Conservation (phyloP, 1,140 invertebrate species). For the Drosophila cardini region DNA sequence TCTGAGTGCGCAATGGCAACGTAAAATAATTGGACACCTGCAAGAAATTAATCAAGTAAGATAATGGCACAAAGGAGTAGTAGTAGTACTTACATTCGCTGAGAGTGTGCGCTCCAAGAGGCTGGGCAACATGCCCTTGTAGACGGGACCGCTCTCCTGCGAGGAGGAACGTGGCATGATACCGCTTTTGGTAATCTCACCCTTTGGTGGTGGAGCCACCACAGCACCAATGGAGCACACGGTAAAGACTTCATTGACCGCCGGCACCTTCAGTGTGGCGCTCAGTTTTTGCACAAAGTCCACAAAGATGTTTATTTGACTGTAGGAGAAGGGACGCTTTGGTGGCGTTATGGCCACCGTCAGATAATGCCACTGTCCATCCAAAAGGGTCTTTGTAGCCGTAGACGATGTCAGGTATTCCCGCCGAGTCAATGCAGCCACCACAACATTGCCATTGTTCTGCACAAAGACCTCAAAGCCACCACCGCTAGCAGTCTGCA, state of each 20-base stretch:
- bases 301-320: slow-evolving; percentile 87
- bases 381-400: slow-evolving; percentile 85
- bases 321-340: slow-evolving; percentile 87
- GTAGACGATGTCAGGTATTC: slow-evolving; percentile 87
- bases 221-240: slow-evolving; percentile 86
- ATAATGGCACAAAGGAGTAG: not conserved
- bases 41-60: not conserved
- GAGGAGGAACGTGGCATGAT: slow-evolving; percentile 65
- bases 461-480: slow-evolving; percentile 88
- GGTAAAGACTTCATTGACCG: slow-evolving; percentile 86
- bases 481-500: slow-evolving; percentile 86
- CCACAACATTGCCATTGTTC: slow-evolving; percentile 86
- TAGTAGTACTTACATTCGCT: slow-evolving; percentile 68
- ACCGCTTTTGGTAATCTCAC: slow-evolving; percentile 42
- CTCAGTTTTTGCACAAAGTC: slow-evolving; percentile 87
- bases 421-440: slow-evolving; percentile 87
- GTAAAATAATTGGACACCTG: slow-evolving; percentile 85
- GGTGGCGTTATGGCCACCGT: slow-evolving; percentile 87
- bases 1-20: slow-evolving; percentile 80
- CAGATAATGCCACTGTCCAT: slow-evolving; percentile 88
- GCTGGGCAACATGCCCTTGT: slow-evolving; percentile 81
- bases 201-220: slow-evolving; percentile 54
- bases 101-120: slow-evolving; percentile 81
- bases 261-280: slow-evolving; percentile 87
- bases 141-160: slow-evolving; percentile 60